phyloP scores from a whole-genome alignment of 2,113 vertebrate species.

The Sigmodon hispidus region DNA sequence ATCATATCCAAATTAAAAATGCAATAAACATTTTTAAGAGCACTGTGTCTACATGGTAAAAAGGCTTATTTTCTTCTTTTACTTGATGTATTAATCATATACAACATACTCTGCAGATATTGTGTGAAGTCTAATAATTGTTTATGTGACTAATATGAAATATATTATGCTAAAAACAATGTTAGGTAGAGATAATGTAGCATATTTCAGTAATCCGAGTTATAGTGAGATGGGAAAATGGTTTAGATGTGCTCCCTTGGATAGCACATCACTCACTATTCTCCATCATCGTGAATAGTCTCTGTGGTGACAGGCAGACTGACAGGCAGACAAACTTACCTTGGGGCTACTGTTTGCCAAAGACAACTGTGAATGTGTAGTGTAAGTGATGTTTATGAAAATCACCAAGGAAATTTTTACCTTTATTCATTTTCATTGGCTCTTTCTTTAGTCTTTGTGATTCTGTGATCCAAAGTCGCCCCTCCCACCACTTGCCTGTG shows the following conservation, averaged over 20 bases:
- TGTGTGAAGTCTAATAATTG: not conserved
- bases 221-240: not conserved
- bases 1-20: not conserved
- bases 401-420: not conserved
- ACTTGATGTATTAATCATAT: not conserved
- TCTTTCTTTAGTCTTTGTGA: not conserved
- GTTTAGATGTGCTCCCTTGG: not conserved
- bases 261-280: not conserved
- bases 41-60: not conserved
- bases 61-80: not conserved
- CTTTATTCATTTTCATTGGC: not conserved
- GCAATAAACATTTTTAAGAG: constrained; percentile 1
- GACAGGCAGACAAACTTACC: not conserved
- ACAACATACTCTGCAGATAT: not conserved
- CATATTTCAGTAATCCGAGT: not conserved
- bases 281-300: not conserved
- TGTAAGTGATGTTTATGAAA: not conserved
- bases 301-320: not conserved
- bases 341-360: not conserved
- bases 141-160: not conserved
- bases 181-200: not conserved
- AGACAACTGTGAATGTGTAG: not conserved
- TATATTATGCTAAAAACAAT: not conserved
- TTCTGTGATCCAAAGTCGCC: not conserved
- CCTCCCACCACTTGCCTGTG: not conserved